Percentiles rank a stretch among this genome's conserved stretches.
phyloP scores from a whole-genome alignment of 2,888 invertebrate species.

The Phengaris arion region DNA sequence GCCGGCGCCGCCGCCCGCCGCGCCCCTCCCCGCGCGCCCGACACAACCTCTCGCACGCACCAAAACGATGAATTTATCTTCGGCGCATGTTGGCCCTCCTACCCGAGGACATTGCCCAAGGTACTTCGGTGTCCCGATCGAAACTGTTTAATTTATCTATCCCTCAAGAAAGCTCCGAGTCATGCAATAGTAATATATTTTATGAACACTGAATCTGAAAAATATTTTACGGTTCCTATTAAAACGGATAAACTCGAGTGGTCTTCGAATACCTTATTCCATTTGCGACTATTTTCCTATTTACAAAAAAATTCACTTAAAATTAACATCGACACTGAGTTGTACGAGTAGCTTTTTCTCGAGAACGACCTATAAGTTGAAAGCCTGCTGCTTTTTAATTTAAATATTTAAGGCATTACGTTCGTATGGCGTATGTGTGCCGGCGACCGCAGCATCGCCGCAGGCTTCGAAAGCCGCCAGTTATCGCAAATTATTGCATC shows the following conservation, averaged over 20 bases:
- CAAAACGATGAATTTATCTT: constrained; percentile 78
- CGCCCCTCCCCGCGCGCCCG: constrained; percentile 64
- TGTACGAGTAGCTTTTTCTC: constrained; percentile 13
- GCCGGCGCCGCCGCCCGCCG: constrained; percentile 80
- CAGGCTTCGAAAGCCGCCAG: constrained; percentile 31
- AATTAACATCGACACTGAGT: not conserved
- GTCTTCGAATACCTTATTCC: not conserved
- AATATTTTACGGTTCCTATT: not conserved
- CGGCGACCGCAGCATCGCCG: constrained; percentile 27
- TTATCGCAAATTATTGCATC: constrained; percentile 31
- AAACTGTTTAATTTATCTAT: constrained; percentile 55
- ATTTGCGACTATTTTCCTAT: not conserved
- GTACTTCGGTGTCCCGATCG: constrained; percentile 37
- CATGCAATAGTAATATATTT: not conserved
- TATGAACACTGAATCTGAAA: not conserved
- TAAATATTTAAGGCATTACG: constrained; percentile 20
- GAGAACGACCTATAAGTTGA: constrained; percentile 19
- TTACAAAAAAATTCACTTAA: not conserved
- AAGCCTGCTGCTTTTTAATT: constrained; percentile 26
- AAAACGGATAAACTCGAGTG: not conserved
- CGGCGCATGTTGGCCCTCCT: constrained; percentile 73
- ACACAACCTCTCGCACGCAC: constrained; percentile 62
- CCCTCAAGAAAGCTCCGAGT: constrained; percentile 3
- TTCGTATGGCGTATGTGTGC: constrained; percentile 23
- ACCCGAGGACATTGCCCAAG: constrained; percentile 63